Conservation (phyloP, 2,113 vertebrate genomes). For the Clarias gariepinus region DNA sequence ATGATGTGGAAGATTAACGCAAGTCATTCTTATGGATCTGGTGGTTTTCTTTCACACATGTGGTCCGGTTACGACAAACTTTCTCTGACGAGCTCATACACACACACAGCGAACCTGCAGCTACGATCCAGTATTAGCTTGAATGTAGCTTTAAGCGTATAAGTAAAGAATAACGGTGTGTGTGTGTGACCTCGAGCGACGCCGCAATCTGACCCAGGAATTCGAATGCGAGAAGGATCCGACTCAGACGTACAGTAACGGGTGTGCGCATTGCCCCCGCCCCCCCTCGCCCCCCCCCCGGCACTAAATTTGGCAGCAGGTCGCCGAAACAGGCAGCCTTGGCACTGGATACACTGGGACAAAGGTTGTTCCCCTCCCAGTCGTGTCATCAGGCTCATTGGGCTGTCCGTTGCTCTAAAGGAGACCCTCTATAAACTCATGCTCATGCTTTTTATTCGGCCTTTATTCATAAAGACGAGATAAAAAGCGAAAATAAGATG, state of each 20-base stretch:
- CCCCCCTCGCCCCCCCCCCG: not conserved
- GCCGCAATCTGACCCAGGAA: not conserved
- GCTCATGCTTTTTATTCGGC: not conserved
- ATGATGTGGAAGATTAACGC: not conserved
- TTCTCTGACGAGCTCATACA: not conserved
- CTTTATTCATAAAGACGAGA: not conserved
- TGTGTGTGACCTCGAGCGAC: not conserved
- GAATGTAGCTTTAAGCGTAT: slow-evolving; percentile 7
- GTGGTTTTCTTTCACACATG: no score
- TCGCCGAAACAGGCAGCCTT: slow-evolving; percentile 47
- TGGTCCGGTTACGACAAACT: no score
- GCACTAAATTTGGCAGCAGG: slow-evolving; percentile 39
- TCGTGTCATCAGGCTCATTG: slow-evolving; percentile 21
- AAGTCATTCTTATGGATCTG: not conserved
- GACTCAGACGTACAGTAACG: not conserved
- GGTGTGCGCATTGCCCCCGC: no score
- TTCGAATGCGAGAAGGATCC: not conserved
- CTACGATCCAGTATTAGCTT: not conserved
- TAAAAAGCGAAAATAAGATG: not conserved
- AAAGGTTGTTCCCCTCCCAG: slow-evolving; percentile 57
- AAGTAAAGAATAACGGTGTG: not conserved
- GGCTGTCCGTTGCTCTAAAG: no score
- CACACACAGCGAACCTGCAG: not conserved
- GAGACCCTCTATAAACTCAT: not conserved
- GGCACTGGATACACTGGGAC: slow-evolving; percentile 61